These are phyloP conservation scores for Leptodactylus fallax DNA, from an alignment of 2,797 vertebrate genomes.

Conservation along the genomic window DNA sequence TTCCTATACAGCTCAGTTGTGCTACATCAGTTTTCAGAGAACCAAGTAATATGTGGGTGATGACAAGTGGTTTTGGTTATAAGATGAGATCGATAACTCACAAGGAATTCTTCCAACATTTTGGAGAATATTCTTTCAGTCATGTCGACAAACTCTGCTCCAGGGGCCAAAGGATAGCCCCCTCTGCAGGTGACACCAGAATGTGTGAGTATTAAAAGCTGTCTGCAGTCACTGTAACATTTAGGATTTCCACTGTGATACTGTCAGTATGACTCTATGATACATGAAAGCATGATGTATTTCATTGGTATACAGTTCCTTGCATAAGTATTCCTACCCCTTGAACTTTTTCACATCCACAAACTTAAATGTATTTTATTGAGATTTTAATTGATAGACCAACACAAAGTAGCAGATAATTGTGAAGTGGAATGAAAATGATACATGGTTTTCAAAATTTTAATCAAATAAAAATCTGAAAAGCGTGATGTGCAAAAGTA, in stretches of 20 bases:
- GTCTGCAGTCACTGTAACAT: background rate
- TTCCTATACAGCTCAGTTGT: background rate
- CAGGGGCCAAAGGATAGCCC: background rate
- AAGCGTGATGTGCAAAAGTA: too few relatives aligned
- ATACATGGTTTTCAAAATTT: too few relatives aligned
- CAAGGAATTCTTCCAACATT: background rate
- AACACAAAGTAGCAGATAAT: too few relatives aligned
- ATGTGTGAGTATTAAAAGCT: background rate
- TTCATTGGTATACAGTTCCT: too few relatives aligned
- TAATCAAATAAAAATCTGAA: too few relatives aligned
- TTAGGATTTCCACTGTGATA: background rate
- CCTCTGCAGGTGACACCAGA: background rate
- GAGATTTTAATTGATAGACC: too few relatives aligned
- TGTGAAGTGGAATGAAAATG: too few relatives aligned
- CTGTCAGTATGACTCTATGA: background rate
- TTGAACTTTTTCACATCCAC: too few relatives aligned
- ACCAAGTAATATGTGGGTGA: background rate
- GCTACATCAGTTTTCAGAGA: background rate
- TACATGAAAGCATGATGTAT: background rate
- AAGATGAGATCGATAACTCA: background rate
- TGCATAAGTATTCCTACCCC: too few relatives aligned
- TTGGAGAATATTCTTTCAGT: background rate
- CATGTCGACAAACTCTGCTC: background rate
- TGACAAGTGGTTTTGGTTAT: background rate
- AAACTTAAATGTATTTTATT: too few relatives aligned